These are phyloP conservation scores for Erebia aethiops DNA, from an alignment of 2,888 invertebrate species.

Conservation along the genomic window DNA sequence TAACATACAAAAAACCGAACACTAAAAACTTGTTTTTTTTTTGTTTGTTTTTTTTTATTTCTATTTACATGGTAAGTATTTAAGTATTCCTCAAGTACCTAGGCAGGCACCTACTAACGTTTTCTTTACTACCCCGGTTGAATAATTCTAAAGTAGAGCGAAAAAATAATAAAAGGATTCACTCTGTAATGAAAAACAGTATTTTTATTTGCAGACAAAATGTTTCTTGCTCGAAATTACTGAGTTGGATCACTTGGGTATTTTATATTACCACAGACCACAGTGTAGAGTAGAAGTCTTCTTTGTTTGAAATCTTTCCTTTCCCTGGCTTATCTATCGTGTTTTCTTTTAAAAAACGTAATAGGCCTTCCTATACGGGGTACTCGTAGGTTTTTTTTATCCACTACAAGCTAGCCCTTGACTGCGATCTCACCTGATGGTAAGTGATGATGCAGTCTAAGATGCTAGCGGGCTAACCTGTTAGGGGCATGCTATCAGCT, in stretches of 20 bases:
- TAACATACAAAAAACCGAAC: no score
- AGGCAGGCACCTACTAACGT: slow-evolving; percentile 14
- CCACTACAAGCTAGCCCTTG: no score
- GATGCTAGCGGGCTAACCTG: no score
- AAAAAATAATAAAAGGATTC: slow-evolving; percentile 24
- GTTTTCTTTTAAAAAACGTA: background rate
- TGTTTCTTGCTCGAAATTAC: slow-evolving; percentile 19
- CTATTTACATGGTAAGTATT: no score
- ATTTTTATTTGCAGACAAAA: slow-evolving; percentile 20
- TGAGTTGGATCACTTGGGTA: slow-evolving; percentile 10
- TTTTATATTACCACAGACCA: background rate
- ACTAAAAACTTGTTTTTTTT: no score
- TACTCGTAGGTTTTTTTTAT: no score
- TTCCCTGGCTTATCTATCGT: background rate
- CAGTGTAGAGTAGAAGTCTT: background rate
- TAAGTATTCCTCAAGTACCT: background rate
- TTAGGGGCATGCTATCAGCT: no score
- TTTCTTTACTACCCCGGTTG: slow-evolving; percentile 22
- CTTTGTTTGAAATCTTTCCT: background rate
- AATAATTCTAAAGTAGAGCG: slow-evolving; percentile 23
- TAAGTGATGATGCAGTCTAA: no score
- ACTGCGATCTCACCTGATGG: no score
- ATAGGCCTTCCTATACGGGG: no score
- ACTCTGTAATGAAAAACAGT: slow-evolving; percentile 9
- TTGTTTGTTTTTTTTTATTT: no score